Evolutionary conservation across 2,797 vertebrate genomes (phyloP).

Genomic region (Bovichtus diacanthus): DNA sequence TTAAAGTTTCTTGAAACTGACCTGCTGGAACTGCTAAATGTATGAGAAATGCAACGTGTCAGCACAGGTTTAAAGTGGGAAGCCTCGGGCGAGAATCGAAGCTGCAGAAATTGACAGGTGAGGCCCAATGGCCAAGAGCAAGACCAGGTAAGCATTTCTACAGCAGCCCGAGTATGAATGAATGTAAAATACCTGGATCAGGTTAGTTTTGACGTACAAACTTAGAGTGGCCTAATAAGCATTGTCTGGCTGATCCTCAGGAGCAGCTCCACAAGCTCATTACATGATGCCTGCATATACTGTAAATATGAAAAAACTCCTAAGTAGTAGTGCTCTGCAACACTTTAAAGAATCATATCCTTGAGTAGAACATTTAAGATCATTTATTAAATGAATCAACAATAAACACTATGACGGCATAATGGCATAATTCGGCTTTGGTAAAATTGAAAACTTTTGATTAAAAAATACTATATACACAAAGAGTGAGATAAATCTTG

Average conservation of each 20-base stretch:
- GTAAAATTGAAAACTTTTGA: constrained; percentile 8
- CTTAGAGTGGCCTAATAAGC: constrained; percentile 6
- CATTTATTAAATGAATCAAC: neutral
- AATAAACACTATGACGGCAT: neutral
- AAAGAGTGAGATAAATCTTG: constrained; percentile 31
- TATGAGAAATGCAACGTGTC: constrained; percentile 42
- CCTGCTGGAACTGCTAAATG: constrained; percentile 49
- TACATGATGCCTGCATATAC: neutral
- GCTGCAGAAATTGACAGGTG: constrained; percentile 63
- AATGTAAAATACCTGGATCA: constrained; percentile 31
- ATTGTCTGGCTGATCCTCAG: neutral
- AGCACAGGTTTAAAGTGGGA: constrained; percentile 45
- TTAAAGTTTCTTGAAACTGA: constrained; percentile 34
- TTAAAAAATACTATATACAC: neutral
- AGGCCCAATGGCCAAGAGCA: constrained; percentile 59
- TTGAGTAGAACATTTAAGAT: neutral
- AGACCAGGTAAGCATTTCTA: constrained; percentile 48
- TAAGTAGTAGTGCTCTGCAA: neutral
- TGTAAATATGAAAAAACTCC: no score
- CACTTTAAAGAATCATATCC: neutral
- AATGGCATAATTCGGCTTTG: neutral
- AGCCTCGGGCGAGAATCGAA: constrained; percentile 48
- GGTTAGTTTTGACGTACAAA: constrained; percentile 17
- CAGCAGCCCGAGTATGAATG: constrained; percentile 36
- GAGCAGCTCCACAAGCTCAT: constrained; percentile 1